Percentiles rank a stretch among this genome's conserved stretches.
phyloP scores from a whole-genome alignment of 2,113 vertebrate species.

The Catagonus wagneri region DNA sequence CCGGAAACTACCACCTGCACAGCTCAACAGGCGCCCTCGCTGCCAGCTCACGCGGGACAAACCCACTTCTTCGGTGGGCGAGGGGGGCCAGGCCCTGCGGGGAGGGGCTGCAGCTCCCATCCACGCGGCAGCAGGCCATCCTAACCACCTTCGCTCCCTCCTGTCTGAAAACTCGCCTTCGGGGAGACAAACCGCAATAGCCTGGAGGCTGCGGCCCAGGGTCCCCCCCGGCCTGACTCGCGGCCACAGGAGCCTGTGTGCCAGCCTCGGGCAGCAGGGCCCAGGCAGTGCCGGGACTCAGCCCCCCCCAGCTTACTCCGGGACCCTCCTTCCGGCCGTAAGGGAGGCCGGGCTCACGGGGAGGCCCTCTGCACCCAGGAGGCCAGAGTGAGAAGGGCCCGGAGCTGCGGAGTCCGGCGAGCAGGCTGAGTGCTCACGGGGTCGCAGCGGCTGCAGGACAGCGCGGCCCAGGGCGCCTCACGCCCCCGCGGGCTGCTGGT shows the following conservation, averaged over 20 bases:
- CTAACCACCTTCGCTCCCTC: conserved; percentile 80
- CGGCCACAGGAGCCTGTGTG: rapidly evolving
- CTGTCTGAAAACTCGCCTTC: conserved; percentile 70
- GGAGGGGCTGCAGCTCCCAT: background rate
- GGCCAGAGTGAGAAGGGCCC: background rate
- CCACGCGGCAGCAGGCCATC: conserved; percentile 37
- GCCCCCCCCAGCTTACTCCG: background rate
- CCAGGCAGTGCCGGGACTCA: background rate
- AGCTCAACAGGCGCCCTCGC: background rate
- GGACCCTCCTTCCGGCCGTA: too few species aligned
- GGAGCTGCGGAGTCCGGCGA: background rate
- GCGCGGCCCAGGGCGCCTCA: too few species aligned
- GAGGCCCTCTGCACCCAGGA: too few species aligned
- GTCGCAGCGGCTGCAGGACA: too few species aligned
- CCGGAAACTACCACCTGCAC: background rate
- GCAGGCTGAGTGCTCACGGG: too few species aligned
- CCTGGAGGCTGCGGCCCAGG: conserved; percentile 49
- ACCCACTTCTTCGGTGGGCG: background rate
- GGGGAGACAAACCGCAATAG: conserved; percentile 39
- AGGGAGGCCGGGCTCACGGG: rapidly evolving
- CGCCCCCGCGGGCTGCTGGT: too few species aligned
- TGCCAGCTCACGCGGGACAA: background rate
- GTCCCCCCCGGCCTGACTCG: conserved; percentile 29
- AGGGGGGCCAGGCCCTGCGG: background rate
- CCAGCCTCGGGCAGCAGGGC: background rate